phyloP scores from a whole-genome alignment of 2,888 invertebrate genomes.

The Syritta pipiens region DNA sequence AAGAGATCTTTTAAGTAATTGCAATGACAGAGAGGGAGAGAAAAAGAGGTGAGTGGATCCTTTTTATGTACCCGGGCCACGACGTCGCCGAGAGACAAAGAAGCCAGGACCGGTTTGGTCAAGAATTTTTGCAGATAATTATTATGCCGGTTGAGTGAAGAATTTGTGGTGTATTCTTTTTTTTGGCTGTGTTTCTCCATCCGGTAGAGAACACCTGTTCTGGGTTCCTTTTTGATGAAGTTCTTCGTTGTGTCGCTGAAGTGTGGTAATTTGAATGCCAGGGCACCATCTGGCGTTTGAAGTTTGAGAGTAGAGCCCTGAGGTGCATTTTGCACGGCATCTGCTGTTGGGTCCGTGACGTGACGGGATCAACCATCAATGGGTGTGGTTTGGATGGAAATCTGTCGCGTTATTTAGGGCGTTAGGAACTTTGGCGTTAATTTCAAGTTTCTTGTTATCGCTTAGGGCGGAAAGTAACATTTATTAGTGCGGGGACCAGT shows the following conservation, averaged over 20 bases:
- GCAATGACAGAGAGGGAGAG: not conserved
- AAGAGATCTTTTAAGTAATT: constrained; percentile 54
- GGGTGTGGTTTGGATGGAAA: too few species aligned
- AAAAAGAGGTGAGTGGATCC: constrained; percentile 7
- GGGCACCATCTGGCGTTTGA: constrained; percentile 29
- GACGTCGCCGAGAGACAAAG: constrained; percentile 19
- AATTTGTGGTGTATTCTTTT: constrained; percentile 36
- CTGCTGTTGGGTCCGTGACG: too few species aligned
- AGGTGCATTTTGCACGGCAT: not conserved
- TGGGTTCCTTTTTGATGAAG: constrained; percentile 17
- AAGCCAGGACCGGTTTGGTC: constrained; percentile 45
- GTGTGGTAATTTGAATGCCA: constrained; percentile 4
- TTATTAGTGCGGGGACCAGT: too few species aligned
- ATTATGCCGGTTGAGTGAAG: constrained; percentile 37
- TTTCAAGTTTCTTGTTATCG: too few species aligned
- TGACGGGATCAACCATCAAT: too few species aligned
- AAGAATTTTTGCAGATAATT: constrained; percentile 54
- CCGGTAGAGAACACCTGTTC: constrained; percentile 63
- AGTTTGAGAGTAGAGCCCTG: not conserved
- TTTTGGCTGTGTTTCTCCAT: constrained; percentile 39
- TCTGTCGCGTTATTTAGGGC: too few species aligned
- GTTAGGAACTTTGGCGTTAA: too few species aligned
- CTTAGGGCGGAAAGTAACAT: too few species aligned
- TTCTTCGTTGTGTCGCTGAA: constrained; percentile 7
- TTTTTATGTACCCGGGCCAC: not conserved